Conservation (phyloP, 2,797 vertebrate genomes). For the Anolis apletophallus region DNA sequence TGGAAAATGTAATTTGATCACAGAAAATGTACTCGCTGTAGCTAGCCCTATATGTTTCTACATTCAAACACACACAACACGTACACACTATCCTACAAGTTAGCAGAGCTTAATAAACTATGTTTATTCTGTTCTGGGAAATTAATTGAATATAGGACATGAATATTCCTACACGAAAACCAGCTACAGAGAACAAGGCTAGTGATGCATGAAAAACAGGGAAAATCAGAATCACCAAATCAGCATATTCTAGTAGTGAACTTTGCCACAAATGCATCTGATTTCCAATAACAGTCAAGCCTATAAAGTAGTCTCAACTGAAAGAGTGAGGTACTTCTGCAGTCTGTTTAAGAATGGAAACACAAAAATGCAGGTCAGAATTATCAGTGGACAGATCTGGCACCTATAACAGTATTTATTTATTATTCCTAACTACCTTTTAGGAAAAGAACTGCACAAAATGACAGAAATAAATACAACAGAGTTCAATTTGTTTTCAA, state of each 20-base stretch:
- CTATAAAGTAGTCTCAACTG: background rate
- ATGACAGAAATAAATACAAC: background rate
- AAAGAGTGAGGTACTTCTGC: background rate
- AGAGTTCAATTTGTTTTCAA: no score
- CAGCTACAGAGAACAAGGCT: background rate
- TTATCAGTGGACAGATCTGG: background rate
- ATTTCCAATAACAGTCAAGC: background rate
- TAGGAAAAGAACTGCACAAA: background rate
- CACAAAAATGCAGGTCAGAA: background rate
- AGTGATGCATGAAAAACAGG: conserved; percentile 6
- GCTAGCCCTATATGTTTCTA: background rate
- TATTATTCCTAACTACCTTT: background rate
- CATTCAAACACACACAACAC: no score
- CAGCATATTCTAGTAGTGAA: conserved; percentile 7
- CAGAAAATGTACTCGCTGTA: background rate
- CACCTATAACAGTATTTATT: background rate
- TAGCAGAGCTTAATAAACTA: background rate
- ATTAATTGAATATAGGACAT: background rate
- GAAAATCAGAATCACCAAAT: background rate
- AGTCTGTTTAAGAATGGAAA: background rate
- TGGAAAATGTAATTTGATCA: conserved; percentile 20
- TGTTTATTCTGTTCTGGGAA: background rate
- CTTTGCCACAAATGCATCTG: background rate
- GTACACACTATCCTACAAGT: background rate
- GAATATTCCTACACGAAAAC: conserved; percentile 6